Evolutionary conservation across 1,140 invertebrate species (phyloP), one percentile per base, ranked within the genome.

Genomic region (Eumaeus atala): DNA sequence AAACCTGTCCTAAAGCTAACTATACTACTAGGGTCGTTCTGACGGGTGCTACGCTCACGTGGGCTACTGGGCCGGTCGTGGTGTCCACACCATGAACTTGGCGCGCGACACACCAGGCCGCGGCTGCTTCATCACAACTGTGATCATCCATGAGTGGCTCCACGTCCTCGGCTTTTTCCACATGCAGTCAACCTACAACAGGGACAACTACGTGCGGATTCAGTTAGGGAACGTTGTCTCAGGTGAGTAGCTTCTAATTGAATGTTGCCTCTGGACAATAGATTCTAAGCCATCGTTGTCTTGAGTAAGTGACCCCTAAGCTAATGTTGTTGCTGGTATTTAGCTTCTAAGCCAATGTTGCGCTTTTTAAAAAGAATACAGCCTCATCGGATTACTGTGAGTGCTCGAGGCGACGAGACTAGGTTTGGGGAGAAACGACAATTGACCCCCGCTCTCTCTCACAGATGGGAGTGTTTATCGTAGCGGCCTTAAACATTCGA

Each of bases 131-230:
- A 60, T 58, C 3, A 64, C 67, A 18, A 70, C 67, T 10, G 72
- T 74, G 38, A 77, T 92, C 47, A 87, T 92, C 12, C 92, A 94
- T 69, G 92, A 94, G 72, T 82, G 92, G 59, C 74, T 92, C 53
- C 92, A 93, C 62, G 87, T 91, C 0, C 74, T 93, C 3, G 93
- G 93, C 6, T 92, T 93, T 73, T 89, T 88, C 62, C 91, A 95
- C 66, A 93, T 95, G 77, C 93, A 95, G 68, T 91, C 91, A 59
- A 85, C 92, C 18, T 81, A 90, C 34, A 92, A 93, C 72, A 77
- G 93, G 16, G 92, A 95, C 60, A 70, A 91, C 18, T 94, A 90
- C 69, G 90, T 95, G 1, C 82, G 78, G 14, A 91, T 95, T 38
- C 73, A 89, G 37, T 91, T 89, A 86, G 80, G 91, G 36, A 94